Conservation (phyloP, 2,113 vertebrate genomes). For the Mesocricetus auratus region DNA sequence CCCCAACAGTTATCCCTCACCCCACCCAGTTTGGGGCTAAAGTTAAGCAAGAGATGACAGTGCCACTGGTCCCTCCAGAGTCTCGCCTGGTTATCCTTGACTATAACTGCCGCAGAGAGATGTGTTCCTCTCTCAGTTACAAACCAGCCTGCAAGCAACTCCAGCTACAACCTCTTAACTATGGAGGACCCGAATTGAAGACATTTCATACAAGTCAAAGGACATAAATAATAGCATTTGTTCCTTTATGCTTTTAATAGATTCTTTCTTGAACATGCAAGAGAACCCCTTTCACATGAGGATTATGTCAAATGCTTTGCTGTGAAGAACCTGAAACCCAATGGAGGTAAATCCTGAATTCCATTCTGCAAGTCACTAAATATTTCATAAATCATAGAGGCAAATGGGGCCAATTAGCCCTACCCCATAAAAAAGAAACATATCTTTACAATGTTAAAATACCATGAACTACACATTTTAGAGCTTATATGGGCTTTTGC, state of each 20-base stretch:
- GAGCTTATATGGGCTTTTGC: conserved; percentile 59
- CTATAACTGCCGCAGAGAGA: conserved; percentile 84
- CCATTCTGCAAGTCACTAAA: conserved; percentile 68
- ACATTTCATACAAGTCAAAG: conserved; percentile 56
- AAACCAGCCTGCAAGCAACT: conserved; percentile 73
- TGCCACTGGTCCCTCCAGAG: conserved; percentile 15
- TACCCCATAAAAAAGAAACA: conserved; percentile 53
- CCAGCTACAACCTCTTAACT: conserved; percentile 40
- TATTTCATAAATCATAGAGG: conserved; percentile 78
- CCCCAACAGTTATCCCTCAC: conserved; percentile 50
- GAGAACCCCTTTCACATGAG: conserved; percentile 76
- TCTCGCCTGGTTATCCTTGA: conserved; percentile 79
- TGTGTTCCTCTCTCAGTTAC: conserved; percentile 67
- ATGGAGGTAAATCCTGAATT: conserved; percentile 75
- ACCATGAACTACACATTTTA: conserved; percentile 70
- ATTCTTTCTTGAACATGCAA: conserved; percentile 69
- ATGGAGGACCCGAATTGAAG: conserved; percentile 61
- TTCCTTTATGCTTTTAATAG: conserved; percentile 68
- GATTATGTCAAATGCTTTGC: conserved; percentile 80
- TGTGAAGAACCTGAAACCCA: conserved; percentile 78
- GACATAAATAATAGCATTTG: conserved; percentile 38
- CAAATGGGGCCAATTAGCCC: conserved; percentile 40
- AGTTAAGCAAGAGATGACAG: conserved; percentile 65
- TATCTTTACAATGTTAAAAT: conserved; percentile 54
- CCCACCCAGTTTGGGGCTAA: conserved; percentile 61